These are phyloP conservation scores for Nemotelus nigrinus DNA, from an alignment of 2,888 invertebrate genomes.

Conservation along the genomic window DNA sequence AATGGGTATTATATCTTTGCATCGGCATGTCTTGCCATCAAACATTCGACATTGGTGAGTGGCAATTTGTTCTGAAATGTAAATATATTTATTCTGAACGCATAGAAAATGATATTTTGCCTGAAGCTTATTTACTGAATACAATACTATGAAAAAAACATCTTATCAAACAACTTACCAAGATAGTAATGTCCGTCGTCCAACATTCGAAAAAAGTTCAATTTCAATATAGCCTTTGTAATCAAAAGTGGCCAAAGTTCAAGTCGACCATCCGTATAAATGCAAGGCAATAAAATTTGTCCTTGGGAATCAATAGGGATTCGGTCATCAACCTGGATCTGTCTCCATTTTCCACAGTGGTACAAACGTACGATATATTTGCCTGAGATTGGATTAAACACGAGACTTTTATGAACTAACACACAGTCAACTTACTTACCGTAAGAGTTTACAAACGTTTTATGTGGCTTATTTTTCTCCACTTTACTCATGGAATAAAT, in stretches of 20 bases:
- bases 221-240: conserved; percentile 65
- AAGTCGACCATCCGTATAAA: conserved; percentile 53
- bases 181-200: conserved; percentile 57
- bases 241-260: conserved; percentile 67
- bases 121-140: not conserved
- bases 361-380: conserved; percentile 66
- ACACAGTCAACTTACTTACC: conserved; percentile 7
- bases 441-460: conserved; percentile 15
- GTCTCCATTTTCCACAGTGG: conserved; percentile 66
- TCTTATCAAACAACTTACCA: conserved; percentile 44
- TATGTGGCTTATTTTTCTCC: conserved; percentile 20
- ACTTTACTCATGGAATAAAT: conserved; percentile 42
- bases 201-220: conserved; percentile 63
- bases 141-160: not conserved
- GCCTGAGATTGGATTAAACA: conserved; percentile 56
- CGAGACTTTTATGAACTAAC: not conserved
- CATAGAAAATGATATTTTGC: too few relatives aligned
- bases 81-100: not conserved
- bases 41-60: conserved; percentile 53
- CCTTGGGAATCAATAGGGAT: conserved; percentile 63
- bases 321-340: conserved; percentile 65
- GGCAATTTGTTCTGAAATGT: conserved; percentile 62
- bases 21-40: conserved; percentile 37
- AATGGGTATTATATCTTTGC: conserved; percentile 20
- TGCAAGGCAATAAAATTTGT: conserved; percentile 62